Evolutionary conservation across 2,797 vertebrate species (phyloP).

Genomic region (Sebastolobus altivelis): DNA sequence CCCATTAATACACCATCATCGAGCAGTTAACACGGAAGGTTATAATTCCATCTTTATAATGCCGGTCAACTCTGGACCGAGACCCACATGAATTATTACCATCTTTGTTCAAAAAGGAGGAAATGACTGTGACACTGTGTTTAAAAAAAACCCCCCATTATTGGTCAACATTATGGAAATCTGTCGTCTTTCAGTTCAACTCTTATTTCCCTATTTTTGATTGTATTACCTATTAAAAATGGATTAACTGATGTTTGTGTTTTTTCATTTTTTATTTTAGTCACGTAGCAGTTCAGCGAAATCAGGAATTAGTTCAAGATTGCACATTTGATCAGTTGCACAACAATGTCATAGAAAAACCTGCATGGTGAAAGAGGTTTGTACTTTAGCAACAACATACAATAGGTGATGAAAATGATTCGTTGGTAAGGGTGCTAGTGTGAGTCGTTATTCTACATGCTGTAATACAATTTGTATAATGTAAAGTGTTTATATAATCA

Average conservation of each 20-base stretch:
- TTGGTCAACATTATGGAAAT: conserved; percentile 42
- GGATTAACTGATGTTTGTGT: conserved; percentile 57
- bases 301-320: background rate
- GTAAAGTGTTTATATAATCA: background rate
- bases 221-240: conserved; percentile 75
- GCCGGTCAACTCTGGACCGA: conserved; percentile 1
- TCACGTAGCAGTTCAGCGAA: background rate
- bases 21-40: background rate
- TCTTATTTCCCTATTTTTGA: conserved; percentile 56
- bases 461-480: background rate
- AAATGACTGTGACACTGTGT: conserved; percentile 42
- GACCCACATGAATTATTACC: conserved; percentile 8
- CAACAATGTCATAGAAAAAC: background rate
- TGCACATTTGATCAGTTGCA: conserved; percentile 5
- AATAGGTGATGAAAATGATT: background rate
- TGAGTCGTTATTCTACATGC: background rate
- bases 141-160: background rate
- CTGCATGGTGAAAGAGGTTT: background rate
- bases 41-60: background rate
- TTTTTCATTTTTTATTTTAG: background rate
- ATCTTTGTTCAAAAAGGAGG: conserved; percentile 27
- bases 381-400: background rate
- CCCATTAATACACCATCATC: background rate
- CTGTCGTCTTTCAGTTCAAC: conserved; percentile 41
- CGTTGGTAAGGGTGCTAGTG: background rate